Conservation (phyloP, 2,888 invertebrate species). For the Tenthredo amoena region DNA sequence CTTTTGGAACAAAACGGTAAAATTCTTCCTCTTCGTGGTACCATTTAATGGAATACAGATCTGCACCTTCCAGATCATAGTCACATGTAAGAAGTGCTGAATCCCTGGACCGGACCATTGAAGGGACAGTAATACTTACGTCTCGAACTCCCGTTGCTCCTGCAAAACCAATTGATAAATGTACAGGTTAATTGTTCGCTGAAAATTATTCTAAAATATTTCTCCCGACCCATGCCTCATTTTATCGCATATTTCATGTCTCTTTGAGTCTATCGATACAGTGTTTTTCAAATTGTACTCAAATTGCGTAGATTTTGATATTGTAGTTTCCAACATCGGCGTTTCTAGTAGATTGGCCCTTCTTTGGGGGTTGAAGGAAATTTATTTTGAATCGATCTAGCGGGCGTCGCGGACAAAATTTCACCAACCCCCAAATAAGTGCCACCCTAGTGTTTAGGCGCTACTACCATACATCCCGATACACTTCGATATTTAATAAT, state of each 20-base stretch:
- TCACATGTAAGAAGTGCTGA: constrained; percentile 73
- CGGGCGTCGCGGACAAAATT: too few species aligned
- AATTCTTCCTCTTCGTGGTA: constrained; percentile 87
- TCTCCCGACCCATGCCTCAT: not conserved
- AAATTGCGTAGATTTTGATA: not conserved
- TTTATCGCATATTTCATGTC: not conserved
- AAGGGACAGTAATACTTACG: constrained; percentile 72
- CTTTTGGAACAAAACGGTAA: constrained; percentile 87
- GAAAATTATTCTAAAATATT: not conserved
- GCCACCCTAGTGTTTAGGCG: not conserved
- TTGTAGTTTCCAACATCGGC: not conserved
- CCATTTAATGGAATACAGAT: constrained; percentile 88
- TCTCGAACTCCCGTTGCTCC: constrained; percentile 73
- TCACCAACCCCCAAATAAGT: too few species aligned
- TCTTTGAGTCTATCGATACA: not conserved
- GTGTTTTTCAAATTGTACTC: not conserved
- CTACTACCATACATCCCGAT: not conserved
- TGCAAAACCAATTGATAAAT: constrained; percentile 60
- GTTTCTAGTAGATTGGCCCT: not conserved
- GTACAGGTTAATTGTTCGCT: not conserved
- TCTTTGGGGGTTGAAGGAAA: too few species aligned
- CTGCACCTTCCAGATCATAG: constrained; percentile 71
- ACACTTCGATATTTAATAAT: not conserved
- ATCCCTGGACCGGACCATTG: constrained; percentile 73
- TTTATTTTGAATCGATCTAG: too few species aligned